A percentile compares a stretch with the other conserved stretches of the same genome.
These are phyloP conservation scores for Lophotriccus pileatus DNA, from an alignment of 2,797 vertebrate genomes.

Conservation along the genomic window DNA sequence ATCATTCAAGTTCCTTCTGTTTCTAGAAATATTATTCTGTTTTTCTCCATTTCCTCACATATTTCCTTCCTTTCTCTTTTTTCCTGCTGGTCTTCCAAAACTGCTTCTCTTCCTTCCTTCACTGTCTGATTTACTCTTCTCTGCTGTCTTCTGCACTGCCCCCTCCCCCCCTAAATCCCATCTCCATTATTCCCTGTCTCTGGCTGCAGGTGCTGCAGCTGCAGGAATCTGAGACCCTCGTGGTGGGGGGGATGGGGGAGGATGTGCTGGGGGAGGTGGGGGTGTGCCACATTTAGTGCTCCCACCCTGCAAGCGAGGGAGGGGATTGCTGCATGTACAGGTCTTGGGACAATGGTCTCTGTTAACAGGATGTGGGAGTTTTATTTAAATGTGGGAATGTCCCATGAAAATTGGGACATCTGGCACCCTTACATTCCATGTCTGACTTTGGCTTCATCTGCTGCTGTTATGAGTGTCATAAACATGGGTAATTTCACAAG, in stretches of 20 bases:
- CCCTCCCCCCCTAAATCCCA: not conserved
- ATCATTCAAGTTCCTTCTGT: not conserved
- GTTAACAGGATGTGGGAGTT: conserved; percentile 48
- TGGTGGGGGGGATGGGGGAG: not conserved
- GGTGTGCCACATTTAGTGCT: not conserved
- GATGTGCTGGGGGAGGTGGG: not conserved
- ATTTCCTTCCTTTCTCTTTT: not conserved
- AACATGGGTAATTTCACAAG: conserved; percentile 16
- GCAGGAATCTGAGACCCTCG: not conserved
- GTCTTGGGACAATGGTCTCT: conserved; percentile 37
- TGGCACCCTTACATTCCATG: conserved; percentile 36
- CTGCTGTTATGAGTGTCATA: conserved; percentile 23
- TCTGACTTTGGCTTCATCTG: conserved; percentile 28
- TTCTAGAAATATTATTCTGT: not conserved
- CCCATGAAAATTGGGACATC: conserved; percentile 62
- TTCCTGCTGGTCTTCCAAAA: not conserved
- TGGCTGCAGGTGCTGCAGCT: conserved; percentile 34
- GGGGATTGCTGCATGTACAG: not conserved
- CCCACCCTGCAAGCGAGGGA: not conserved
- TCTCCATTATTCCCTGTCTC: not conserved
- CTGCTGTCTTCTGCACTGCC: not conserved
- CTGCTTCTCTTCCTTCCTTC: not conserved
- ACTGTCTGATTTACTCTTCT: not conserved
- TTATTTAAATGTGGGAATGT: conserved; percentile 48
- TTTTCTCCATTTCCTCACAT: not conserved